Percentiles rank a stretch among this genome's conserved stretches.
Conservation (phyloP, 2,888 invertebrate species). For the Smittia sp. region DNA sequence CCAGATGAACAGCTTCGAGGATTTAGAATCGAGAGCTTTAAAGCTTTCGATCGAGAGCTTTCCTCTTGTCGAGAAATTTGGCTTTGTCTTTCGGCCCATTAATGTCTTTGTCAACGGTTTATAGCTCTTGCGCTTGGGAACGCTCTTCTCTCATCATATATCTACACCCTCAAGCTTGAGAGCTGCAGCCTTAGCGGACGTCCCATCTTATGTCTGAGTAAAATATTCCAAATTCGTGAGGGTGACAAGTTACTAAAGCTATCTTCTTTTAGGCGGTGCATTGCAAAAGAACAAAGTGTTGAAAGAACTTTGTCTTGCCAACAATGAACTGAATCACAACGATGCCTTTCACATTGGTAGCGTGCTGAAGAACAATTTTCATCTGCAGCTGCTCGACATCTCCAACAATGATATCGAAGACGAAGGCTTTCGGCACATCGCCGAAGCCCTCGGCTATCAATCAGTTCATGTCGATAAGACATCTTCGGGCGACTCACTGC, state of each 20-base stretch:
- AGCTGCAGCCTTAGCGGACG: conserved; percentile 72
- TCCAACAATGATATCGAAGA: conserved; percentile 68
- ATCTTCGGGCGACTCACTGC: not conserved
- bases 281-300: conserved; percentile 73
- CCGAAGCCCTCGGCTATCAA: conserved; percentile 72
- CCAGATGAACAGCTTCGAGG: too few species aligned
- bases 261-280: conserved; percentile 63
- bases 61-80: not conserved
- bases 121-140: conserved; percentile 68
- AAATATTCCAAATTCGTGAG: conserved; percentile 45
- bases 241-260: not conserved
- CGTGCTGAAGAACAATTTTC: conserved; percentile 69
- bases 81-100: not conserved
- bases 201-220: conserved; percentile 72
- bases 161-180: conserved; percentile 75
- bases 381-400: conserved; percentile 76
- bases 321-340: conserved; percentile 69
- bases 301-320: conserved; percentile 77
- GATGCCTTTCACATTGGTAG: conserved; percentile 78
- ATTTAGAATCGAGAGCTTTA: too few species aligned
- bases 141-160: conserved; percentile 67
- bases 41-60: too few species aligned
- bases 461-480: conserved; percentile 49
- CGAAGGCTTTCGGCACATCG: conserved; percentile 67
- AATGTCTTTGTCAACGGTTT: too few species aligned